Percentiles rank a stretch among this genome's conserved stretches.
Conservation (phyloP, 2,113 vertebrate species). For the Neotragus moschatus region DNA sequence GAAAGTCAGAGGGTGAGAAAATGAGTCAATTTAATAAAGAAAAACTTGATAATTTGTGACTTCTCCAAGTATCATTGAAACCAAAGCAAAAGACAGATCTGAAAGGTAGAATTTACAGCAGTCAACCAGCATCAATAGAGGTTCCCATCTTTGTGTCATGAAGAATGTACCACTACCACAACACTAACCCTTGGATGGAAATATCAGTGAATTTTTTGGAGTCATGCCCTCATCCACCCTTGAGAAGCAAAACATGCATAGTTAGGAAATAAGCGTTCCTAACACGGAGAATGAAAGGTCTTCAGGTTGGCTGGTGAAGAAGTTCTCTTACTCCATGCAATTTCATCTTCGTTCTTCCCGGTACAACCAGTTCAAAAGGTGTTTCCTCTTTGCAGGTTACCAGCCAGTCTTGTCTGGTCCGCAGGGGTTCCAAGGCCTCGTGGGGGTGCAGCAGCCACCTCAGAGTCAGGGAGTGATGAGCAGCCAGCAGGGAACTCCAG, state of each 20-base stretch:
- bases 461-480: constrained; percentile 86
- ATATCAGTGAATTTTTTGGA: neutral
- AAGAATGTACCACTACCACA: neutral
- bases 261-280: neutral
- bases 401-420: constrained; percentile 83
- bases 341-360: neutral
- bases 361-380: neutral
- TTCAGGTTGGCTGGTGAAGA: neutral
- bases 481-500: constrained; percentile 84
- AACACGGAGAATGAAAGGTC: accelerated
- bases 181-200: neutral
- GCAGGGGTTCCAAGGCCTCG: constrained; percentile 85
- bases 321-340: neutral
- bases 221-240: neutral
- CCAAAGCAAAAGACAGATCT: neutral
- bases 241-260: neutral
- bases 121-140: neutral
- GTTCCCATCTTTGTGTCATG: neutral
- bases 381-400: constrained; percentile 83
- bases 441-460: constrained; percentile 87
- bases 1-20: neutral
- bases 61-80: neutral
- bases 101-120: neutral
- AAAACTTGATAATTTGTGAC: neutral
- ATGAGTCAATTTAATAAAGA: neutral